These are phyloP conservation scores for Stegastes partitus DNA, from an alignment of 2,113 vertebrate species.

Conservation along the genomic window DNA sequence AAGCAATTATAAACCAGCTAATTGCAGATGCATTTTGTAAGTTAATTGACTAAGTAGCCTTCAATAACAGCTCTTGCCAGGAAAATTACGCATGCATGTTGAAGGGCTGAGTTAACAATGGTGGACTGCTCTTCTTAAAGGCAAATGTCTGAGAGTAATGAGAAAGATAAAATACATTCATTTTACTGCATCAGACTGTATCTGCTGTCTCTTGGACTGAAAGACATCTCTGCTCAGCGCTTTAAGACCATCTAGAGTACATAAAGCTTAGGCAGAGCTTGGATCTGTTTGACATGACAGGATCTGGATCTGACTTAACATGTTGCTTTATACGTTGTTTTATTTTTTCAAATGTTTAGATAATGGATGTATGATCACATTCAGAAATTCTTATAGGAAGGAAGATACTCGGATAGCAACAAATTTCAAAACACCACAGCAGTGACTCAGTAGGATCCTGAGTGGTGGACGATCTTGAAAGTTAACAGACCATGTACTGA, in stretches of 20 bases:
- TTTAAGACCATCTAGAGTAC: constrained; percentile 22
- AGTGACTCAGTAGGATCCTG: no score
- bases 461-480: no score
- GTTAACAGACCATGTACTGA: no score
- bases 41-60: constrained; percentile 80
- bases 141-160: constrained; percentile 27
- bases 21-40: constrained; percentile 83
- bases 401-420: no score
- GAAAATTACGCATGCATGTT: constrained; percentile 58
- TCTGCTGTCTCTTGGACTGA: background rate
- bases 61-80: constrained; percentile 76
- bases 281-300: constrained; percentile 18
- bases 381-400: no score
- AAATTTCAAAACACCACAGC: no score
- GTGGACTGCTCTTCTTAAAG: constrained; percentile 57
- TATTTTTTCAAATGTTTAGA: background rate
- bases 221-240: constrained; percentile 5
- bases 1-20: constrained; percentile 84
- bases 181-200: constrained; percentile 2
- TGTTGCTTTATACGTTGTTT: background rate
- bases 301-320: no score
- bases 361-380: no score
- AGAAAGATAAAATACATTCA: constrained; percentile 3
- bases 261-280: constrained; percentile 27
- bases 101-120: constrained; percentile 17